Conservation (phyloP, 2,888 invertebrate genomes). For the Eupithecia tripunctaria region DNA sequence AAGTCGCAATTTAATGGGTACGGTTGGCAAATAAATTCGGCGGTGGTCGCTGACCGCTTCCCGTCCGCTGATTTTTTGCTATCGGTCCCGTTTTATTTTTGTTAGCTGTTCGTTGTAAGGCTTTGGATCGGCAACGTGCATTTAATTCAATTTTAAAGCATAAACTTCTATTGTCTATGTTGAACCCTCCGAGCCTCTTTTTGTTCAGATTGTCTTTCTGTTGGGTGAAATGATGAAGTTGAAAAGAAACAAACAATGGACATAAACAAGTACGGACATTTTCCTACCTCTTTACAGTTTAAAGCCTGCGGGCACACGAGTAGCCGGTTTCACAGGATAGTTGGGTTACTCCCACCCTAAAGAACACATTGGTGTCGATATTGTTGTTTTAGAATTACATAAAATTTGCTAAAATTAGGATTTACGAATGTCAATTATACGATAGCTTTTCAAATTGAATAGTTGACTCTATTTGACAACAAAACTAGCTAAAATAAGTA, state of each 20-base stretch:
- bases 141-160: conserved; percentile 18
- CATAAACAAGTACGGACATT: neutral
- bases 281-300: neutral
- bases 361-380: too few relatives aligned
- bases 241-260: neutral
- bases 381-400: too few relatives aligned
- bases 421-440: too few relatives aligned
- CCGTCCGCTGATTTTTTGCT: conserved; percentile 55
- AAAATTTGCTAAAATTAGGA: too few relatives aligned
- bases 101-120: conserved; percentile 55
- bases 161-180: neutral
- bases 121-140: conserved; percentile 47
- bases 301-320: neutral
- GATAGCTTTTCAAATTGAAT: too few relatives aligned
- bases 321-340: neutral
- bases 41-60: conserved; percentile 68
- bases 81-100: conserved; percentile 52
- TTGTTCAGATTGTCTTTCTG: neutral
- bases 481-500: too few relatives aligned
- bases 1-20: conserved; percentile 43
- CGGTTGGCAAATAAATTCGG: conserved; percentile 67
- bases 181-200: neutral
- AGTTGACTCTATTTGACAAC: too few relatives aligned
- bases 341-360: neutral
- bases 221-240: conserved; percentile 1